These are phyloP conservation scores for Orgyia antiqua DNA, from an alignment of 2,888 invertebrate genomes.

Conservation along the genomic window DNA sequence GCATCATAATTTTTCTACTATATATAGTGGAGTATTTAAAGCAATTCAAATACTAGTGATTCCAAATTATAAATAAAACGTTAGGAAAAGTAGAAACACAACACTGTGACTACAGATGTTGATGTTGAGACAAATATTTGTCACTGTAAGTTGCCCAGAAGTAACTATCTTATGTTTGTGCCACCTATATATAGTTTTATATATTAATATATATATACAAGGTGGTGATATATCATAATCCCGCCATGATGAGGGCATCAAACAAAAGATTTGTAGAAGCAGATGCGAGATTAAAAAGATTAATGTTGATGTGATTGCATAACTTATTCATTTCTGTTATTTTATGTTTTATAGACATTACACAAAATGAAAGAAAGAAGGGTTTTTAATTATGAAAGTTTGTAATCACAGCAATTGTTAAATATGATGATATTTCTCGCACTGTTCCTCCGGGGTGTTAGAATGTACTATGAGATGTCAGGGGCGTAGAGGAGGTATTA, in stretches of 20 bases:
- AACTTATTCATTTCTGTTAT: background rate
- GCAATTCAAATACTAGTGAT: background rate
- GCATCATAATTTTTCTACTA: no score
- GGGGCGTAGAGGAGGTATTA: constrained; percentile 70
- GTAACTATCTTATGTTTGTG: constrained; percentile 75
- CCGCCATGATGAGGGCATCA: constrained; percentile 64
- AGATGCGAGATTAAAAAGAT: constrained; percentile 46
- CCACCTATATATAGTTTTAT: constrained; percentile 41
- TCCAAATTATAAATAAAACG: background rate
- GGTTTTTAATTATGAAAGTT: no score
- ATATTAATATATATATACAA: constrained; percentile 6
- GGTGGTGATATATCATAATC: constrained; percentile 67
- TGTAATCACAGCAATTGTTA: no score
- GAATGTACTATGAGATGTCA: constrained; percentile 70
- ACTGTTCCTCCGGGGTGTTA: constrained; percentile 72
- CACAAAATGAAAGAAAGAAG: no score
- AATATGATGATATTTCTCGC: no score
- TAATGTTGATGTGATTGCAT: background rate
- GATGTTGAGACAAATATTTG: background rate
- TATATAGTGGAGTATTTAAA: no score
- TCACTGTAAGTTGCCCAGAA: constrained; percentile 70
- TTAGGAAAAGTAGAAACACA: constrained; percentile 4
- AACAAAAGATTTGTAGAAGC: constrained; percentile 66
- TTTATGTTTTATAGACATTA: no score
- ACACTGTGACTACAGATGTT: constrained; percentile 1